Evolutionary conservation across 2,888 invertebrate genomes (phyloP), one percentile per base, ranked within the genome.

Genomic region (Oegoconia quadripuncta): DNA sequence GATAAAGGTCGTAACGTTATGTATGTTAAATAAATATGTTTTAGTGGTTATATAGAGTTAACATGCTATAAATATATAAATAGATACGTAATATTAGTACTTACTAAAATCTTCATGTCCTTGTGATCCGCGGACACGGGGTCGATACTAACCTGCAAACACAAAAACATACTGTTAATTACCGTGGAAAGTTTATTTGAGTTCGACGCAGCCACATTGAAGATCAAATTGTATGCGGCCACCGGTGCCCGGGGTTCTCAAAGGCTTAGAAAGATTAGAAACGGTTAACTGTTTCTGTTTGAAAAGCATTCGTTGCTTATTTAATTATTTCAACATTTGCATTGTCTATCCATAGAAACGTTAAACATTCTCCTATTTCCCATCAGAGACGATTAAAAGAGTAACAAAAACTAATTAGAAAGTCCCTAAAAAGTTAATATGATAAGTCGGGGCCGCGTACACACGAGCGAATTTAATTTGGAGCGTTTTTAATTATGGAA

Each of bases 31-130:
- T n/a, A n/a, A n/a, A n/a, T n/a, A n/a, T n/a, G n/a, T n/a, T n/a
- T n/a, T n/a, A n/a, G n/a, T n/a, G n/a, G n/a, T n/a, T n/a, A n/a
- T n/a, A n/a, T n/a, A n/a, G n/a, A n/a, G n/a, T n/a, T n/a, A n/a
- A n/a, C n/a, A n/a, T 36, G 13, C 5, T 32, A 20, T 3, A 25
- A 9, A 29, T 28, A 16, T 15, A 30, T 30, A 20, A 25, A 35
- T 13, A 39, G 8, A 17, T 32, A 34, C n/a, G n/a, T 15, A 29
- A 27, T 25, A 74, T 46, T 53, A 63, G 74, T 87, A 87, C 87
- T 87, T 83, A 87, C 87, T 87, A 87, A 86, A 59, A 87, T 87
- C 65, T 87, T 87, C 87, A 87, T 87, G 73, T 86, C 82, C 87
- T 84, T 87, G 74, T 77, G 77, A 71, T 84, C 86, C 54, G 77